phyloP scores from a whole-genome alignment of 2,888 invertebrate species.

The Mesodorylaimus sp. region DNA sequence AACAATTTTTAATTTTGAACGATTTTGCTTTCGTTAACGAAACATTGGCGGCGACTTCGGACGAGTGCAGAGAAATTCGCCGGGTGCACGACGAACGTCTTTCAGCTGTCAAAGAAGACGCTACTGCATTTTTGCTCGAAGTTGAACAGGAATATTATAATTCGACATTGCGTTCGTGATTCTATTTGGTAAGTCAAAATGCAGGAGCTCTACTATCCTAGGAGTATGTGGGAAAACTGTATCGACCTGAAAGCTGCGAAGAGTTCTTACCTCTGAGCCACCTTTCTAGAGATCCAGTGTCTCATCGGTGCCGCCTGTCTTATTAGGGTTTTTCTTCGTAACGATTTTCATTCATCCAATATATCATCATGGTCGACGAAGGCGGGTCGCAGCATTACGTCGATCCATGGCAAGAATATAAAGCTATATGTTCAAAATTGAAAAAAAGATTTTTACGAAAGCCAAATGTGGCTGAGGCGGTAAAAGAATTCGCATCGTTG shows the following conservation, averaged over 20 bases:
- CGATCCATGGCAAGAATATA: conserved; percentile 11
- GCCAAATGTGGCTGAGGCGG: conserved; percentile 10
- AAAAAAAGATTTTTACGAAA: conserved; percentile 11
- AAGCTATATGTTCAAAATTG: conserved; percentile 2
- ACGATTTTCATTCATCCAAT: no score
- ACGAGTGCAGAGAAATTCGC: conserved; percentile 68
- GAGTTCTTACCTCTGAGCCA: no score
- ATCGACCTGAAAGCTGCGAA: neutral
- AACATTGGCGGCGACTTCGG: conserved; percentile 79
- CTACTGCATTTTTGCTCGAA: conserved; percentile 78
- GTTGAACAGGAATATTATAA: conserved; percentile 73
- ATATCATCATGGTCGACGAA: neutral
- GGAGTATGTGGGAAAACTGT: neutral
- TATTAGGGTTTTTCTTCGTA: neutral
- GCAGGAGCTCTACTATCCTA: neutral
- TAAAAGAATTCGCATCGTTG: neutral
- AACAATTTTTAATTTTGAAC: conserved; percentile 88
- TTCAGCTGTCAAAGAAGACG: conserved; percentile 74
- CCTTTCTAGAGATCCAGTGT: no score
- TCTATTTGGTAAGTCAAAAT: conserved; percentile 22
- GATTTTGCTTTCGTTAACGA: conserved; percentile 96
- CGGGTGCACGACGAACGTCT: conserved; percentile 79
- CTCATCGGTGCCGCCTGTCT: neutral
- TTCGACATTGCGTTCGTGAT: conserved; percentile 19
- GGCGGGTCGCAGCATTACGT: neutral